Evolutionary conservation across 2,888 invertebrate species (phyloP).

Genomic region (Maniola hyperantus): DNA sequence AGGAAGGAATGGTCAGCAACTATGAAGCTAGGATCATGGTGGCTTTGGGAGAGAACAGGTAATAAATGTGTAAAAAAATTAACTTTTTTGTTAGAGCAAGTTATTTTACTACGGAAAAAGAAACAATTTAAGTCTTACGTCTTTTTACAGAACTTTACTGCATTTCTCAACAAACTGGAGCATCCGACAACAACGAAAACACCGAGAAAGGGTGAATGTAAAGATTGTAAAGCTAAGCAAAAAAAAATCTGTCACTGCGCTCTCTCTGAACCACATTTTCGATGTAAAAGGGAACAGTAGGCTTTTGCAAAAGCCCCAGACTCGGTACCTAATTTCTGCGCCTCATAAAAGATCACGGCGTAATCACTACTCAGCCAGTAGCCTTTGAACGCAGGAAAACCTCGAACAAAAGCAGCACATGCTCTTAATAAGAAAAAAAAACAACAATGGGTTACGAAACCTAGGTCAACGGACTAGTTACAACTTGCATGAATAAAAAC

Average conservation of each 20-base stretch:
- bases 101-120: not conserved
- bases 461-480: conserved; percentile 59
- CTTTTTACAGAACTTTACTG: not conserved
- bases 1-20: no score
- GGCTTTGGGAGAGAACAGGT: no score
- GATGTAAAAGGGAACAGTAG: conserved; percentile 18
- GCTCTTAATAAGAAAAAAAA: conserved; percentile 50
- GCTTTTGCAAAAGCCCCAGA: conserved; percentile 11
- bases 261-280: conserved; percentile 18
- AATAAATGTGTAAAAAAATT: not conserved
- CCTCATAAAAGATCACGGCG: conserved; percentile 31
- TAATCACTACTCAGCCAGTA: conserved; percentile 32
- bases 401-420: conserved; percentile 43
- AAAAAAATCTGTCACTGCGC: conserved; percentile 11
- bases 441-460: conserved; percentile 64
- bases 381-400: conserved; percentile 31
- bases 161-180: not conserved
- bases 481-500: conserved; percentile 31
- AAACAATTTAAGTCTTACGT: not conserved
- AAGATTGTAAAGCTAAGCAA: not conserved
- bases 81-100: not conserved
- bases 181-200: not conserved
- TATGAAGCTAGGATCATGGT: no score
- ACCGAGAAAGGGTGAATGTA: not conserved
- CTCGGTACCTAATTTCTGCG: conserved; percentile 29